phyloP scores from a whole-genome alignment of 2,888 invertebrate genomes.

The Agonopterix subpropinquella region DNA sequence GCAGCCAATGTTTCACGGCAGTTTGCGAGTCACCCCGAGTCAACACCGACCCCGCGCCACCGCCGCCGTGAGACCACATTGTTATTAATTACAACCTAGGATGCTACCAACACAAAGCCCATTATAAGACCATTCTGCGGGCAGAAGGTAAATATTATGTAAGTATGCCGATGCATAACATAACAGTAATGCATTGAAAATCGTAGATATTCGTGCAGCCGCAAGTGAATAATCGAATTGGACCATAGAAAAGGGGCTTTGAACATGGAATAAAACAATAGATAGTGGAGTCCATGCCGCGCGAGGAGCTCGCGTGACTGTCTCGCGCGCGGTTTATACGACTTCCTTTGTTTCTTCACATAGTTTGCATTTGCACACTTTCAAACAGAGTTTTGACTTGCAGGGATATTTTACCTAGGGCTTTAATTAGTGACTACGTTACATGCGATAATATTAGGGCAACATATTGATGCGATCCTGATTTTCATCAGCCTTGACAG shows the following conservation, averaged over 20 bases:
- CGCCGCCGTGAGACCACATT: slow-evolving; percentile 30
- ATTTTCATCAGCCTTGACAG: too few species aligned
- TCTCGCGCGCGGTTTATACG: slow-evolving; percentile 55
- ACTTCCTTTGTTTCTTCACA: slow-evolving; percentile 63
- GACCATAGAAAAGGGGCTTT: slow-evolving; percentile 18
- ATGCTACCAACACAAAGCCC: slow-evolving; percentile 13
- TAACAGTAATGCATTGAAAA: slow-evolving; percentile 8
- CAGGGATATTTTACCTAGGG: not conserved
- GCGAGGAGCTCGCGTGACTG: slow-evolving; percentile 56
- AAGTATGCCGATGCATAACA: slow-evolving; percentile 12
- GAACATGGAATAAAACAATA: slow-evolving; percentile 42
- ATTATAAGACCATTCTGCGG: slow-evolving; percentile 14
- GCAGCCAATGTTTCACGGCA: slow-evolving; percentile 43
- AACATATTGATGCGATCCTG: too few species aligned
- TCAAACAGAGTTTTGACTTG: slow-evolving; percentile 15
- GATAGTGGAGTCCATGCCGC: slow-evolving; percentile 36
- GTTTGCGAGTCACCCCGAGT: slow-evolving; percentile 47
- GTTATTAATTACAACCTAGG: slow-evolving; percentile 32
- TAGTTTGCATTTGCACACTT: slow-evolving; percentile 36
- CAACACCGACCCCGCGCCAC: slow-evolving; percentile 31
- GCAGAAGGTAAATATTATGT: slow-evolving; percentile 6
- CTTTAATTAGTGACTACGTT: too few species aligned
- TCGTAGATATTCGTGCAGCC: slow-evolving; percentile 7
- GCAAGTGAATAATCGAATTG: slow-evolving; percentile 21
- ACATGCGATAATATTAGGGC: too few species aligned